phyloP scores from a whole-genome alignment of 2,113 vertebrate species.

The Anarhynchus alexandrinus region DNA sequence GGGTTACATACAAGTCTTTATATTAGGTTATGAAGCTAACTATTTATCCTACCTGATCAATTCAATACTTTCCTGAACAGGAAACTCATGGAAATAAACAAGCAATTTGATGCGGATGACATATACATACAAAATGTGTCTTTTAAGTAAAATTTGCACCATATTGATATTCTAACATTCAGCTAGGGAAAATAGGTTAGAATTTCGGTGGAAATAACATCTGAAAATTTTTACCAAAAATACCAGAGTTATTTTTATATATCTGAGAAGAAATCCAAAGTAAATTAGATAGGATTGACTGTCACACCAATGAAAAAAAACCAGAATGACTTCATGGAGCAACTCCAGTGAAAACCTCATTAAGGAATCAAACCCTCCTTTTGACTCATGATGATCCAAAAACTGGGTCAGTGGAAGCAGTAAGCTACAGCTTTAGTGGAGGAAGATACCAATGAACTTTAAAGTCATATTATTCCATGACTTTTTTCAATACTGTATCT shows the following conservation, averaged over 20 bases:
- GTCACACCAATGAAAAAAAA: neutral
- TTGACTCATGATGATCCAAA: neutral
- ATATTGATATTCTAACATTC: neutral
- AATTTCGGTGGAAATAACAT: neutral
- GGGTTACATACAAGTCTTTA: neutral
- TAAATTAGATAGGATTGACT: neutral
- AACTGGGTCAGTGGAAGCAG: neutral
- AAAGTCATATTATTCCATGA: neutral
- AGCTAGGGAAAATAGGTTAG: neutral
- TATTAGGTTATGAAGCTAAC: neutral
- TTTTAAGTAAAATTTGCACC: neutral
- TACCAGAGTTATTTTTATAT: neutral
- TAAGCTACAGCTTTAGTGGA: neutral
- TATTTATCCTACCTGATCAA: neutral
- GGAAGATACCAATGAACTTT: neutral
- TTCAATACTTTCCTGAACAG: neutral
- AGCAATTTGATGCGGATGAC: neutral
- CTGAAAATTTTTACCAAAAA: neutral
- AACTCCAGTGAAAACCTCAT: neutral
- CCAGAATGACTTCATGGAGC: neutral
- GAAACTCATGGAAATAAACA: neutral
- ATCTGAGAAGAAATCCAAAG: neutral
- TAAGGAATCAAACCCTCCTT: neutral
- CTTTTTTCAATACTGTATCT: neutral
- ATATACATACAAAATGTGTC: neutral